A percentile compares a stretch with the other conserved stretches of the same genome.
These are phyloP conservation scores for Nansenia antarctica DNA, from an alignment of 2,113 vertebrate species.

Conservation along the genomic window DNA sequence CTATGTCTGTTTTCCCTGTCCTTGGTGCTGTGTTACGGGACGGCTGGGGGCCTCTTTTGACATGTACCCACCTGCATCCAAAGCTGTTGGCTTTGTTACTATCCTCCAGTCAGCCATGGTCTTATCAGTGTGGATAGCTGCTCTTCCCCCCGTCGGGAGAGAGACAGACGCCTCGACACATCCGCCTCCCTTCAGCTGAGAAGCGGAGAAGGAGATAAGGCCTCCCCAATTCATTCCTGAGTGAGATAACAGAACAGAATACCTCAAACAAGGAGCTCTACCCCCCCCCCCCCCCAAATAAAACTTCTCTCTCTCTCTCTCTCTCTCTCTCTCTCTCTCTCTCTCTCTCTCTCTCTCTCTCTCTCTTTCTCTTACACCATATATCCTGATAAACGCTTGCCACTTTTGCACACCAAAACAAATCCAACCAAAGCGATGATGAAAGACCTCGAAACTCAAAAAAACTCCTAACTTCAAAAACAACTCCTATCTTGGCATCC, in stretches of 20 bases:
- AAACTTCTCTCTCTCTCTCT: slow-evolving; percentile 11
- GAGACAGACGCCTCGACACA: slow-evolving; percentile 51
- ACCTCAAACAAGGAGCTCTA: slow-evolving; percentile 22
- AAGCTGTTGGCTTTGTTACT: slow-evolving; percentile 59
- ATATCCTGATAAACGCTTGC: slow-evolving; percentile 61
- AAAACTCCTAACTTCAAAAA: slow-evolving; percentile 36
- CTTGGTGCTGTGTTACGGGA: slow-evolving; percentile 1
- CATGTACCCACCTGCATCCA: slow-evolving; percentile 62
- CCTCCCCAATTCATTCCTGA: slow-evolving; percentile 60
- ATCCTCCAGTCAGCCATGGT: slow-evolving; percentile 51
- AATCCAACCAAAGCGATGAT: slow-evolving; percentile 64
- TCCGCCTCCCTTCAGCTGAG: slow-evolving; percentile 35
- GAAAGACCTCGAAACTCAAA: slow-evolving; percentile 67
- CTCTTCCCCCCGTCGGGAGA: slow-evolving; percentile 38
- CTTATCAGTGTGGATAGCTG: slow-evolving; percentile 63
- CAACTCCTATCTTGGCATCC: slow-evolving; percentile 31
- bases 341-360: background rate
- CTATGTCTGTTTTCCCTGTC: background rate
- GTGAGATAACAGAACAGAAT: slow-evolving; percentile 46
- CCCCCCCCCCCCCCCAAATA: background rate
- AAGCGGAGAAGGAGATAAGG: slow-evolving; percentile 44
- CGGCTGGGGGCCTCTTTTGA: slow-evolving; percentile 18
- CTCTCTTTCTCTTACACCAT: background rate
- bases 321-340: background rate
- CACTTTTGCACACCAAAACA: slow-evolving; percentile 57